A percentile compares a stretch with the other conserved stretches of the same genome.
These are phyloP conservation scores for Nezara viridula DNA, from an alignment of 2,888 invertebrate genomes.

Conservation along the genomic window DNA sequence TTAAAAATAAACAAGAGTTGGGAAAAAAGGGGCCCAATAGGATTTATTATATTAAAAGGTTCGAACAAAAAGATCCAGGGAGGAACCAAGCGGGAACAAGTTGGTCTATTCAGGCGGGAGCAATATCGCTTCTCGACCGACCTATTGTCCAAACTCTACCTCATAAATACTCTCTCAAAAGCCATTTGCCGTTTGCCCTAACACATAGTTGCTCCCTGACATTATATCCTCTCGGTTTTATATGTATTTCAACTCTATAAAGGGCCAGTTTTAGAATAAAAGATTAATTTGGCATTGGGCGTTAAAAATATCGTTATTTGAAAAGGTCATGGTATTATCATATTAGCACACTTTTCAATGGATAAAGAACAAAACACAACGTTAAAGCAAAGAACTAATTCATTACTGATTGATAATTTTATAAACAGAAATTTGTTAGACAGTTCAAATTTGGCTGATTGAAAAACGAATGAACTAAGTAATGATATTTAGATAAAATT, in stretches of 20 bases:
- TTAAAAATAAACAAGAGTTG: neutral
- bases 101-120: slow-evolving; percentile 13
- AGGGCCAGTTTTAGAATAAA: neutral
- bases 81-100: neutral
- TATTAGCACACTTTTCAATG: too few relatives aligned
- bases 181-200: slow-evolving; percentile 33
- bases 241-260: neutral
- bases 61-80: neutral
- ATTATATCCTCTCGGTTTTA: neutral
- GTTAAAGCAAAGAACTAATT: too few relatives aligned
- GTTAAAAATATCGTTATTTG: neutral
- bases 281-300: neutral
- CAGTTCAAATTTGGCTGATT: too few relatives aligned
- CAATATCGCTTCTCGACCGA: neutral
- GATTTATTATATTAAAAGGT: slow-evolving; percentile 34
- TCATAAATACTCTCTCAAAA: slow-evolving; percentile 37
- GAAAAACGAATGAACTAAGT: too few relatives aligned
- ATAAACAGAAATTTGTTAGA: too few relatives aligned
- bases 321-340: too few relatives aligned
- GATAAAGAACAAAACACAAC: too few relatives aligned
- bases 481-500: too few relatives aligned
- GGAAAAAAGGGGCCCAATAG: neutral
- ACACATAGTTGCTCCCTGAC: slow-evolving; percentile 16
- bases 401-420: too few relatives aligned
- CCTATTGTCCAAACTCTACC: slow-evolving; percentile 25